Evolutionary conservation across 2,888 invertebrate species (phyloP), one percentile per base, ranked within the genome.

Genomic region (Aleiodes leptofemur): DNA sequence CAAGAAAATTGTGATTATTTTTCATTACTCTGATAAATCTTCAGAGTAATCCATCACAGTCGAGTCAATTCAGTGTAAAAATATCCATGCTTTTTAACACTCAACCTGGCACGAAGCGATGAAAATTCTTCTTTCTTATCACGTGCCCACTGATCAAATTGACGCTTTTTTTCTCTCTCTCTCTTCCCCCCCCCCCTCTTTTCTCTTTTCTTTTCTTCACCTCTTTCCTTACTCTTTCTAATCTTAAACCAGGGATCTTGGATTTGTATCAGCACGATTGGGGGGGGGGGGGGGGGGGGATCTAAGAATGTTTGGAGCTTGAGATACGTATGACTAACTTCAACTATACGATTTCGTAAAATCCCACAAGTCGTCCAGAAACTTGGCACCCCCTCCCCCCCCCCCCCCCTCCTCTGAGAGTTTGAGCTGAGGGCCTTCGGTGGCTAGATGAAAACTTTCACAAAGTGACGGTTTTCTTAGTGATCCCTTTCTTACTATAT

Each of bases 331-430:
- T 73, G 71, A 53, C 73, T 71, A 72, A 74, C 70, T 77, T 76
- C 69, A 76, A 71, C 76, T 79, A 81, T 81, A 73, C 55, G 80
- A 76, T 77, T 78, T 61, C 34, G 73, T 72, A 51, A 80, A 83
- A 83, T 84, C 81, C 82, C 80, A 82, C 85, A 83, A 83, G 82
- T 82, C 83, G 80, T 79, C 61, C 76, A 79, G 78, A 78, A 79
- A 79, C 76, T 76, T 72, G 82, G 77, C 78, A 80, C 84, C 79
- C 64, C 81, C 23, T 23, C 23, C 23, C 23, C 23, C 23, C 23
- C 23, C 23, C 23, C 2, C 23, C 23, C 23, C 2, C 23, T 23
- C 23, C 23, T 2, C 61, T 73, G 81, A 82, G 83, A 83, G 82
- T 83, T 23, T 81, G 77, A 78, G 78, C 57, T 43, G 38, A 66